Evolutionary conservation across 2,113 vertebrate genomes (phyloP).

Genomic region (Nothocercus nigrocapillus): DNA sequence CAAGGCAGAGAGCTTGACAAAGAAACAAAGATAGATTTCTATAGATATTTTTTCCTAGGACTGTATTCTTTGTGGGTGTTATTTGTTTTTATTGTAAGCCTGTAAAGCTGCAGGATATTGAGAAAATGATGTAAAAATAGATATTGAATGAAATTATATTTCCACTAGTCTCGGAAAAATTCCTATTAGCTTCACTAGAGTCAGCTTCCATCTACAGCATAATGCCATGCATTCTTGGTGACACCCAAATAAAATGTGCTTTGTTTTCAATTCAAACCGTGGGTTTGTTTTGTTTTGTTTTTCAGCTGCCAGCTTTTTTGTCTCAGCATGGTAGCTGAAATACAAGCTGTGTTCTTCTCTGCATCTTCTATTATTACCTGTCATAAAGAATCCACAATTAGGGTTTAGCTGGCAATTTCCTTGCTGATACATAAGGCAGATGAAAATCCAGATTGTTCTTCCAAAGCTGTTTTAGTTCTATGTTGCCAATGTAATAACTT

Average conservation of each 20-base stretch:
- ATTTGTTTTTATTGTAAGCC: neutral
- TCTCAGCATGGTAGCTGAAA: constrained; percentile 20
- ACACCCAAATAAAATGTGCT: constrained; percentile 45
- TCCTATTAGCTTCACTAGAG: neutral
- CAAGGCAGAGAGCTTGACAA: neutral
- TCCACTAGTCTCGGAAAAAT: constrained; percentile 4
- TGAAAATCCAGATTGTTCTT: constrained; percentile 24
- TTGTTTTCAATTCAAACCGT: constrained; percentile 31
- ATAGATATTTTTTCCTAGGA: neutral
- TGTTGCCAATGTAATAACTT: neutral
- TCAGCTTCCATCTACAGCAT: neutral
- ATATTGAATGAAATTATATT: neutral
- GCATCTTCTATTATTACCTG: constrained; percentile 58
- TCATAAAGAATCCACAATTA: constrained; percentile 60
- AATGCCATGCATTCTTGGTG: neutral
- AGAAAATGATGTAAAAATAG: neutral
- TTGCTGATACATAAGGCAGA: neutral
- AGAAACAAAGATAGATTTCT: neutral
- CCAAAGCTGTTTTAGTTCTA: neutral
- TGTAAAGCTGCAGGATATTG: neutral
- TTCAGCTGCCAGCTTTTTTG: constrained; percentile 2
- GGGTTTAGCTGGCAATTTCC: constrained; percentile 31
- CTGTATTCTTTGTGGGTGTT: neutral
- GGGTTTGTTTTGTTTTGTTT: neutral
- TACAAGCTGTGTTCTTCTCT: constrained; percentile 38